Evolutionary conservation across 2,797 vertebrate species (phyloP).

Genomic region (Phalanger gymnotis): DNA sequence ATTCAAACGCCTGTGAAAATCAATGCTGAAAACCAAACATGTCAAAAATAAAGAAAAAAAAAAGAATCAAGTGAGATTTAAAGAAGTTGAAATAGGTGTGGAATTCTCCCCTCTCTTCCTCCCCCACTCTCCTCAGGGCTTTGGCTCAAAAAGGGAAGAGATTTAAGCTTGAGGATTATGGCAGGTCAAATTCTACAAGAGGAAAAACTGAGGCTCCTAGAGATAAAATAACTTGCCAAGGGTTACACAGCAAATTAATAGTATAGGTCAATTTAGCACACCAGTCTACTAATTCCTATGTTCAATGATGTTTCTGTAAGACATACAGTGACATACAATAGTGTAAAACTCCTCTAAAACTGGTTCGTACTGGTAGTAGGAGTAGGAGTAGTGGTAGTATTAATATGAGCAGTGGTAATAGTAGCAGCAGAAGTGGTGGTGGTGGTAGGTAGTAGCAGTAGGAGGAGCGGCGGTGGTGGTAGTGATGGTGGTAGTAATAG

Average conservation of each 20-base stretch:
- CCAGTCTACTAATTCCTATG: neutral
- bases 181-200: neutral
- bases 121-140: neutral
- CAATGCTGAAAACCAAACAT: too few relatives aligned
- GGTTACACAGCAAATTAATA: neutral
- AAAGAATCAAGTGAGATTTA: too few relatives aligned
- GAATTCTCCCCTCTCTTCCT: neutral
- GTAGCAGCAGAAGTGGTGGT: too few relatives aligned
- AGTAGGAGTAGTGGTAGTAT: neutral
- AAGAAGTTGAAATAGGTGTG: neutral
- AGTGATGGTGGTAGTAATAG: neutral
- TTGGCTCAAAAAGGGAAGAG: neutral
- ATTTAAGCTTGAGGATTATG: neutral
- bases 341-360: neutral
- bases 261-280: neutral
- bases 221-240: neutral
- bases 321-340: neutral
- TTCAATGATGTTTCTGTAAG: neutral
- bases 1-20: too few relatives aligned
- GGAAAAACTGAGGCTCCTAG: neutral
- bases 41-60: too few relatives aligned
- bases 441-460: neutral
- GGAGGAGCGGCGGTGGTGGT: too few relatives aligned
- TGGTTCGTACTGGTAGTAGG: neutral
- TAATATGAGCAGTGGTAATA: neutral